Conservation (phyloP, 2,797 vertebrate genomes). For the Champsocephalus gunnari region DNA sequence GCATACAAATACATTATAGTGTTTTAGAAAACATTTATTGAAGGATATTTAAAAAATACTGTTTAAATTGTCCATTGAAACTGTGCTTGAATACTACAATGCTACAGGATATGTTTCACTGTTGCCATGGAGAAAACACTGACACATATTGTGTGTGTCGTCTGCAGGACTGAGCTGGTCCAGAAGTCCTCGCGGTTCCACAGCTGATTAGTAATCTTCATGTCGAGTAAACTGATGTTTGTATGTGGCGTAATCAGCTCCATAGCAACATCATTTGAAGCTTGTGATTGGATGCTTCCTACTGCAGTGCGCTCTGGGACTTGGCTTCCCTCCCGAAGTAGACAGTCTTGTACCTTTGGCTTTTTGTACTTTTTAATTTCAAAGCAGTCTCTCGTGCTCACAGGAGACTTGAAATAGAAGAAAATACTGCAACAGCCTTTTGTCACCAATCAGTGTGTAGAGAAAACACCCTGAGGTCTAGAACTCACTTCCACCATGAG, state of each 20-base stretch:
- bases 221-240: neutral
- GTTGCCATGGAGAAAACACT: slow-evolving; percentile 10
- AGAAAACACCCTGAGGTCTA: neutral
- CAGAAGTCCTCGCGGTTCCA: neutral
- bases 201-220: slow-evolving; percentile 4
- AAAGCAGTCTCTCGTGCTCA: slow-evolving; percentile 8
- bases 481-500: neutral
- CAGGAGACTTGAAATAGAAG: neutral
- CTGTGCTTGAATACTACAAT: neutral
- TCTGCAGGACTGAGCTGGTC: neutral
- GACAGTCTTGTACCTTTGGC: slow-evolving; percentile 21
- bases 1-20: too few species aligned
- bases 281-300: slow-evolving; percentile 11
- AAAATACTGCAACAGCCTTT: slow-evolving; percentile 3
- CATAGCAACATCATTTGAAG: slow-evolving; percentile 8
- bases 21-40: too few species aligned
- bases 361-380: slow-evolving; percentile 14
- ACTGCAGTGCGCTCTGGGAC: slow-evolving; percentile 15
- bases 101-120: neutral
- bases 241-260: slow-evolving; percentile 3
- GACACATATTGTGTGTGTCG: neutral
- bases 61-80: too few species aligned
- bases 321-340: slow-evolving; percentile 21
- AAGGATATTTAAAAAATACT: too few species aligned
- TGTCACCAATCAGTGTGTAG: neutral